Base-by-base conservation (phyloP, 35 echinoderm and acorn worm species). In the Strongylocentrotus purpuratus region DNA sequence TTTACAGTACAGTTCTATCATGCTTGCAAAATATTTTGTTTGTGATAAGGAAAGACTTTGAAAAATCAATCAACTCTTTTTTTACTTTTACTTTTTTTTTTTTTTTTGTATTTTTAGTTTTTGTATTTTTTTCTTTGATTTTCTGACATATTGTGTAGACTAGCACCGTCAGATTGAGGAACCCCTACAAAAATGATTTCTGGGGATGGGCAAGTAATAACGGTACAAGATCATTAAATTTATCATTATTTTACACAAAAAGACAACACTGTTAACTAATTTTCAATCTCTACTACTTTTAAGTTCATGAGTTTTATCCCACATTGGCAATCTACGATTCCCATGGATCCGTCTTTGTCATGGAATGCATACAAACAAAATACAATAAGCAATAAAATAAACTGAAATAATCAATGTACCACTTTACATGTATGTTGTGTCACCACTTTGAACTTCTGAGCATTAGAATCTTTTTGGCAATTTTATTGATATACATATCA, bases 31-130 rank as follows among this genome's bases (percentile, higher is more conserved):
- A 89, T 89, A 89, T 32, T 55, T 88, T 88, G 87, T 88, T 88
- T 88, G 85, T 89, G 32, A 89, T 89, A 89, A 58, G 91, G 91
- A 93, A 93, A 93, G 91, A 93, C 91, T 93, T 93, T 48, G 45
- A 93, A 89, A 89, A 93, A 93, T 93, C 48, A 93, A 58, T 93
- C 91, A 93, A 48, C 45, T 32, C 91, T 32, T 93, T 50, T 58
- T 47, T 93, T 93, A 32, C 55, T 20, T 12, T 92, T 17, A 0
- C 32, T 93, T 93, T 52, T 4, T 93, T 58, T 4, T 92, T 55
- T 48, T n/a, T 28, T 52, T 55, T 89, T 89, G 12, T 86, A 33
- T 31, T 86, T 86, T 41, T 1, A 41, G 2, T 31, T 86, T 86
- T 86, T 86, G 25, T 86, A 33, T 33, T 89, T 33, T 46, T 89